phyloP scores from a whole-genome alignment of 2,888 invertebrate species.

The Epistrophe eligans region DNA sequence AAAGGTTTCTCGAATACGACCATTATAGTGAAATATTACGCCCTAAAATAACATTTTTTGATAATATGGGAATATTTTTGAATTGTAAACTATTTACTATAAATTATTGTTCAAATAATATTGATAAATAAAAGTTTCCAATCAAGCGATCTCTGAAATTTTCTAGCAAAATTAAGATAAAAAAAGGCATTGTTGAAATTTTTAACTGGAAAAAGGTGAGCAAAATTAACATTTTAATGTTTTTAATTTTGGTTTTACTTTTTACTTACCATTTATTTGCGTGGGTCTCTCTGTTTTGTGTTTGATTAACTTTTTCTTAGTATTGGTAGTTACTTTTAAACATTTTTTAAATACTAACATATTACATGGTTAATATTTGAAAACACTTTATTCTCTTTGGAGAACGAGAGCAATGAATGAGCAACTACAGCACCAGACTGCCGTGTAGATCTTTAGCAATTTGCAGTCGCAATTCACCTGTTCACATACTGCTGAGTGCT shows the following conservation, averaged over 20 bases:
- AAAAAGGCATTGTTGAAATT: background rate
- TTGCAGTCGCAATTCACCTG: conserved; percentile 13
- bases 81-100: conserved; percentile 31
- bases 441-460: conserved; percentile 10
- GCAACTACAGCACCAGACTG: background rate
- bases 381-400: background rate
- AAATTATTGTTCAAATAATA: conserved; percentile 22
- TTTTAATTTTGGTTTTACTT: conserved; percentile 20
- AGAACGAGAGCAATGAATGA: conserved; percentile 28
- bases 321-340: conserved; percentile 21
- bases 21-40: conserved; percentile 53
- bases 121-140: conserved; percentile 3
- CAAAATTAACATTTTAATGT: conserved; percentile 16
- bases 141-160: background rate
- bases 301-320: conserved; percentile 30
- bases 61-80: conserved; percentile 59
- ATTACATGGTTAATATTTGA: background rate
- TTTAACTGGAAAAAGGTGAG: conserved; percentile 21
- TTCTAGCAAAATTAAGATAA: background rate
- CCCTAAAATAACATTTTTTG: conserved; percentile 61
- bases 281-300: conserved; percentile 24
- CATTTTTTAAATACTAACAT: background rate
- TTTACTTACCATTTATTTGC: conserved; percentile 10
- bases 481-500: background rate
- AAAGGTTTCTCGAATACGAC: conserved; percentile 22